These are phyloP conservation scores for Ammodytes dubius DNA, from an alignment of 2,113 vertebrate genomes.

Conservation along the genomic window DNA sequence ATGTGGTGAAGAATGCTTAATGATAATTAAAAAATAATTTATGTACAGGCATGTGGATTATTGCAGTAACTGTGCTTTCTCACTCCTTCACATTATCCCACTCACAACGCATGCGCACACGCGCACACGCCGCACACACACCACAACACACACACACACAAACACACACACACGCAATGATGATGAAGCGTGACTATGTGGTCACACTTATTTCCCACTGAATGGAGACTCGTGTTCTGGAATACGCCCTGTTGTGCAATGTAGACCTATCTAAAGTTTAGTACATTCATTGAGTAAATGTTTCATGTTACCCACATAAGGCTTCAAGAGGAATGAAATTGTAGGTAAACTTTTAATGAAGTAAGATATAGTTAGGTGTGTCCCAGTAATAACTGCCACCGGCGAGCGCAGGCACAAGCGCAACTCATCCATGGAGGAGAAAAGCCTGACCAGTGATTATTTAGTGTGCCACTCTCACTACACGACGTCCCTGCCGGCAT, in stretches of 20 bases:
- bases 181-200: slow-evolving; percentile 26
- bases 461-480: not conserved
- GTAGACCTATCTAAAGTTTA: not conserved
- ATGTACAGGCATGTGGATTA: slow-evolving; percentile 5
- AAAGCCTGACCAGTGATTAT: not conserved
- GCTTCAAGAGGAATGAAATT: not conserved
- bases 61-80: slow-evolving; percentile 15
- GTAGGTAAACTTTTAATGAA: slow-evolving; percentile 43
- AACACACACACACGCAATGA: not conserved
- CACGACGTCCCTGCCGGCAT: slow-evolving; percentile 9
- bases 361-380: slow-evolving; percentile 8
- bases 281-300: not conserved
- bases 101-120: not conserved
- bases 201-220: not conserved
- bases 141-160: not conserved
- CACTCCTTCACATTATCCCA: not conserved
- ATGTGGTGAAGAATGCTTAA: slow-evolving; percentile 32
- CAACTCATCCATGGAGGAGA: not conserved
- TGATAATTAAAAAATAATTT: slow-evolving; percentile 28
- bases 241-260: slow-evolving; percentile 3
- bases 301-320: not conserved
- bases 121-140: not conserved
- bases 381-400: not conserved
- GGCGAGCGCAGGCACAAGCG: not conserved
- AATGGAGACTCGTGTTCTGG: not conserved